Base-by-base conservation (phyloP, 2,113 vertebrate species). In the Zapornia atra region DNA sequence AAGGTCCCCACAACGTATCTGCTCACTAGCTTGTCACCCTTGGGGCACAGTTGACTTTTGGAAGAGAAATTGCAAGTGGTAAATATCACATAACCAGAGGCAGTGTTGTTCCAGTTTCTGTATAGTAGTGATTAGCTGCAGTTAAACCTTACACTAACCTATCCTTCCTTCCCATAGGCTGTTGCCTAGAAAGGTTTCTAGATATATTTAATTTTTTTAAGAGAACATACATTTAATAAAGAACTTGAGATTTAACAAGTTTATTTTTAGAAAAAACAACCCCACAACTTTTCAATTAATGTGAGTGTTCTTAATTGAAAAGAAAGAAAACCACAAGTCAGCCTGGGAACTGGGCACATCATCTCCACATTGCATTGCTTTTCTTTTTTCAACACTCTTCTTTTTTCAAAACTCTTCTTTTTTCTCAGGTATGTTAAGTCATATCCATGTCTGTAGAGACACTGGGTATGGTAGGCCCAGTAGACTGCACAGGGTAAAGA, bases 191-290 rank as follows among this genome's bases (percentile, higher is more conserved):
- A 75, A 96, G 59, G 28, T 87, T 92, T 91, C 40, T 81, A 88
- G 40, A 63, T 83, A 12, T 31, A 61, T 68, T 60, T 85, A 1
- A 0, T 1, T 48, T 90, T 87, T 79, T 86, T 79, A 38, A 76
- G 46, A 59, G 28, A 75, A 82, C 15, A 44, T 28, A 77, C 77
- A 53, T 78, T 73, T 92, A 91, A 50, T 91, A 57, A 88, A 87
- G 69, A 86, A 61, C 72, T 80, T 76, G 79, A 73, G 61, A 71
- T 68, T 87, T 71, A 85, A n/a, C 12, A 48, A 59, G 56, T 68
- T 75, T 95, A 84, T 90, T 96, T 96, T 85, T 91, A 71, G 81
- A 76, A 53, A 87, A 82, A 57, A 93, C 6, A 46, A 46, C 7
- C 44, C 44, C 44, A 46, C 44, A 5, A 5, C 50, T 78, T 86